Conservation (phyloP, 2,888 invertebrate species). For the Epsilonema sp. region DNA sequence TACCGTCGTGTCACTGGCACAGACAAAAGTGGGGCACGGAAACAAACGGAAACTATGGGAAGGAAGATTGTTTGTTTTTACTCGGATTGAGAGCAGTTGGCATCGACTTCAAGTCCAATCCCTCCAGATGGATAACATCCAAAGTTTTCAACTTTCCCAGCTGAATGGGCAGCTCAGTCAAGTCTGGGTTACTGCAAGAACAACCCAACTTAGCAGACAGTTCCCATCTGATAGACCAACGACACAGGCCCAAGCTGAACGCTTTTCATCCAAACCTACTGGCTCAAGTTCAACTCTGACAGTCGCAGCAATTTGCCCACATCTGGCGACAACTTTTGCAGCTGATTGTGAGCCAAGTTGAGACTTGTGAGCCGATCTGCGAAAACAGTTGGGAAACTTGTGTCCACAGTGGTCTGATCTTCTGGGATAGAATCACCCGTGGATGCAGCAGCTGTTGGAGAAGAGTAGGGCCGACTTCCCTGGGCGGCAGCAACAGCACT, state of each 20-base stretch:
- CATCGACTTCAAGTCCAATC: not conserved
- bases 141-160: slow-evolving; percentile 1
- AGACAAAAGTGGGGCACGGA: not conserved
- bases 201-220: not conserved
- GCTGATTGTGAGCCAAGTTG: not conserved
- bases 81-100: slow-evolving; percentile 2
- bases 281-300: not conserved
- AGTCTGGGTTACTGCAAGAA: not conserved
- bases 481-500: too few relatives aligned
- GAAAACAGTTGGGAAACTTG: too few relatives aligned
- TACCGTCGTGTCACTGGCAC: too few relatives aligned
- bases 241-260: too few relatives aligned
- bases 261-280: too few relatives aligned
- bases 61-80: too few relatives aligned
- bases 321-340: not conserved
- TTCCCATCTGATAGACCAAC: too few relatives aligned
- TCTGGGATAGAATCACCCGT: too few relatives aligned
- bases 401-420: too few relatives aligned
- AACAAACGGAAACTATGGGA: too few relatives aligned
- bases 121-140: not conserved
- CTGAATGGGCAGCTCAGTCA: not conserved
- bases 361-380: not conserved
- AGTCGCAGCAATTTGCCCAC: not conserved
- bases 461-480: too few relatives aligned
- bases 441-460: too few relatives aligned